Base-by-base conservation (phyloP, 1,140 invertebrate genomes). In the Caenorhabditis brenneri region DNA sequence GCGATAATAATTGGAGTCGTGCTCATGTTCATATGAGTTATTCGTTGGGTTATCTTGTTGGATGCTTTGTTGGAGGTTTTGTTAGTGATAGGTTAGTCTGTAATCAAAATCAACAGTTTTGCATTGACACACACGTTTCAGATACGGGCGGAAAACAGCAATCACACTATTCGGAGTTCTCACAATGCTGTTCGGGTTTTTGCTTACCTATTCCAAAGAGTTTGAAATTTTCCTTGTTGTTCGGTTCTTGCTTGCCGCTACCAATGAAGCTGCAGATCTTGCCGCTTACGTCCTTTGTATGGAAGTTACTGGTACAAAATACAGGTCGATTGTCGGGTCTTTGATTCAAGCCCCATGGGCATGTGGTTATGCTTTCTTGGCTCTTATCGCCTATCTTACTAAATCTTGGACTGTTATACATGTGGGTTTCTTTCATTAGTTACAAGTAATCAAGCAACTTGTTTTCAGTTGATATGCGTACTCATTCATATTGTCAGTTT, bases 241-340 rank as follows among this genome's bases (percentile, higher is more conserved):
- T 81, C 88, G 89, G 24, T 90, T 90, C 49, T 87, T 87, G 55
- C 87, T 88, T 12, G 89, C 89, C n/a, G 88, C 91, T 31, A 90
- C 90, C 79, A 90, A 90, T 81, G 89, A 90, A 85, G 89, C 89
- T 5, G 89, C 89, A 29, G 89, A 90, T 85, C 79, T 90, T 74
- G 89, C 89, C 24, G 89, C 89, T n/a, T 90, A 90, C 60, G 89
- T 90, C n/a, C 84, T 90, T 27, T 91, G 89, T 46, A 90, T 90
- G 89, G 89, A 90, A 81, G 89, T 90, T 80, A 91, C 89, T 27
- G 88, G 88, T 79, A 80, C 78, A 10, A 84, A 84, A 48, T 86
- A 86, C 29, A 39, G 85, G 15, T 84, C 85, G 2, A 86, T 86
- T 12, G 82, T 86, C 15, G 85, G 85, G 29, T 84, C 58, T 24